These are phyloP conservation scores for Eurois occulta DNA, from an alignment of 2,888 invertebrate species.

Conservation along the genomic window DNA sequence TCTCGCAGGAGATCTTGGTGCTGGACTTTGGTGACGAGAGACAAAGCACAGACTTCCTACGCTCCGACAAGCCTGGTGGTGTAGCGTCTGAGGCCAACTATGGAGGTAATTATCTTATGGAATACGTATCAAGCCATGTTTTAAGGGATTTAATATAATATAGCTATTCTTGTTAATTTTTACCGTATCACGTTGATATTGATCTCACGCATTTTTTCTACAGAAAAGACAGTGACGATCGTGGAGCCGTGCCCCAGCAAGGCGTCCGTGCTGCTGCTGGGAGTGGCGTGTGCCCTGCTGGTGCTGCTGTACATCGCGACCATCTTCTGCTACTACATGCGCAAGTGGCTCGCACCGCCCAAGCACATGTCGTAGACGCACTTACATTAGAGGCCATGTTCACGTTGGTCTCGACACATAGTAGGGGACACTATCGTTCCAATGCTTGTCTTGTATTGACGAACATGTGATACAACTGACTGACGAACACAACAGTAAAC, in stretches of 20 bases:
- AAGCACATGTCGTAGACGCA: conserved; percentile 92
- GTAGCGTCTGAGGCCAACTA: conserved; percentile 92
- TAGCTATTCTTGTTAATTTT: not conserved
- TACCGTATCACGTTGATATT: not conserved
- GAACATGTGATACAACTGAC: conserved; percentile 87
- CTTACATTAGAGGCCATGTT: conserved; percentile 51
- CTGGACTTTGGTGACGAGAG: conserved; percentile 97
- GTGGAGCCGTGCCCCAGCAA: conserved; percentile 98
- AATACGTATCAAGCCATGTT: not conserved
- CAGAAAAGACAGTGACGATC: conserved; percentile 97
- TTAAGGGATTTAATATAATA: not conserved
- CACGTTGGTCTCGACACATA: conserved; percentile 61
- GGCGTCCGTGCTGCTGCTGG: conserved; percentile 96
- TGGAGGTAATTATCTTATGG: conserved; percentile 89
- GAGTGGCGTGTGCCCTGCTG: conserved; percentile 97
- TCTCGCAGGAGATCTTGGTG: conserved; percentile 98
- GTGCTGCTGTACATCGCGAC: conserved; percentile 97
- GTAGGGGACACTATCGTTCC: conserved; percentile 62
- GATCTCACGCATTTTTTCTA: conserved; percentile 69
- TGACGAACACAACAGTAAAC: conserved; percentile 76
- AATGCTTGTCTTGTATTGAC: conserved; percentile 71
- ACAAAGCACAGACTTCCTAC: conserved; percentile 94
- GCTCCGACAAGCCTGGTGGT: conserved; percentile 93
- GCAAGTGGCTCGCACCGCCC: conserved; percentile 96
- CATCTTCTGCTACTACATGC: conserved; percentile 97